Percentiles rank a stretch among this genome's conserved stretches.
Evolutionary conservation across 2,888 invertebrate genomes (phyloP).

Genomic region (Brachyptera risi): DNA sequence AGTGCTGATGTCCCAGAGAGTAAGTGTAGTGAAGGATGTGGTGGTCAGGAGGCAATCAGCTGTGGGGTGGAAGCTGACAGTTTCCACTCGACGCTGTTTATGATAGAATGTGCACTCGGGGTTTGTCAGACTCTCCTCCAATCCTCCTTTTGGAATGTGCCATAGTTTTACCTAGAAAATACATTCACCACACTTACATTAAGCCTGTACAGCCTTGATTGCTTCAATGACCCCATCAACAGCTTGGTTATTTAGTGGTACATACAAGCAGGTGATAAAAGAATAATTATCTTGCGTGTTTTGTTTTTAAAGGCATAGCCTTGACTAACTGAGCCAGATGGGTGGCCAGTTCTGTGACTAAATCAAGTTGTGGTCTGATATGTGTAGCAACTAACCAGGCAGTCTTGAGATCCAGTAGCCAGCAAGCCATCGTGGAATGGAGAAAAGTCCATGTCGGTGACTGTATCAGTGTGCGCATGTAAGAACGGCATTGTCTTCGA

Average conservation of each 20-base stretch:
- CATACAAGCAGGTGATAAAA: too few species aligned
- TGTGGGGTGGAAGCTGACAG: constrained; percentile 86
- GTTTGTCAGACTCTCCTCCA: constrained; percentile 70
- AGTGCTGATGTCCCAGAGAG: constrained; percentile 80
- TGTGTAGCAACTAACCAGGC: constrained; percentile 56
- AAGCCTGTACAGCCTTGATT: too few species aligned
- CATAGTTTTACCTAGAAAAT: constrained; percentile 73
- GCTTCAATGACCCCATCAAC: too few species aligned
- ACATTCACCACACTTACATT: too few species aligned
- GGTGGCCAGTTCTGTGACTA: too few species aligned
- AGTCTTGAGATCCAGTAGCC: constrained; percentile 86
- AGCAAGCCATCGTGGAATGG: constrained; percentile 92
- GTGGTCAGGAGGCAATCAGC: constrained; percentile 87
- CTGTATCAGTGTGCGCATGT: constrained; percentile 83
- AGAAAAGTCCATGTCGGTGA: constrained; percentile 93
- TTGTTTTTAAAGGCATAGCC: too few species aligned
- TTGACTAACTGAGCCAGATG: too few species aligned
- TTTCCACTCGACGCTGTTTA: constrained; percentile 81
- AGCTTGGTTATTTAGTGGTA: too few species aligned
- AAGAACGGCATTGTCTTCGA: constrained; percentile 83
- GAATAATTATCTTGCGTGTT: too few species aligned
- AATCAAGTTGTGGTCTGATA: too few species aligned
- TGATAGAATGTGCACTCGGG: constrained; percentile 78
- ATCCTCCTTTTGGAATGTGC: constrained; percentile 79
- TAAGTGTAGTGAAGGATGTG: constrained; percentile 74